Conservation (phyloP, 2,113 vertebrate species). For the Bucco capensis region DNA sequence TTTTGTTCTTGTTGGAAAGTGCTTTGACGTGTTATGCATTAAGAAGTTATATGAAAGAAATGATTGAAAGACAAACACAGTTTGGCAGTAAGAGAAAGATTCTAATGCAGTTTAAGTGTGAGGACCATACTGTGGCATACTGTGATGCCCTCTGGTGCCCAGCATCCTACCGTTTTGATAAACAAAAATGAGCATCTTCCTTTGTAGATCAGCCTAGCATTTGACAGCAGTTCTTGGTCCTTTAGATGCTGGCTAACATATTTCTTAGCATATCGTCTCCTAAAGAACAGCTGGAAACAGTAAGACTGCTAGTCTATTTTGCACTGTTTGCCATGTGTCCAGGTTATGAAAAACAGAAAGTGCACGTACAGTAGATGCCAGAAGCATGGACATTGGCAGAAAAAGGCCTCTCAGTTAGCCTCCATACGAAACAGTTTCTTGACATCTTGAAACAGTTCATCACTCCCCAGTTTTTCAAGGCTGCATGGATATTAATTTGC, state of each 20-base stretch:
- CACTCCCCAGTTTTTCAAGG: not conserved
- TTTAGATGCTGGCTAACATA: not conserved
- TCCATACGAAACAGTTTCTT: not conserved
- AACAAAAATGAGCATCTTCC: not conserved
- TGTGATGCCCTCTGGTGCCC: not conserved
- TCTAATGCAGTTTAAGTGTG: not conserved
- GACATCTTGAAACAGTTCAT: not conserved
- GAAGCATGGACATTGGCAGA: not conserved
- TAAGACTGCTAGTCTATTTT: not conserved
- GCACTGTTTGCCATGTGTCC: not conserved
- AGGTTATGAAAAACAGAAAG: not conserved
- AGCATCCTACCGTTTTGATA: accelerated
- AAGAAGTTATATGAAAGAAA: not conserved
- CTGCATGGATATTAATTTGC: not conserved
- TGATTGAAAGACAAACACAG: not conserved
- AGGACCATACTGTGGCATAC: not conserved
- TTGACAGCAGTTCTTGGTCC: not conserved
- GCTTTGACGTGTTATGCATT: not conserved
- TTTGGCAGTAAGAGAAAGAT: not conserved
- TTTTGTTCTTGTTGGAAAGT: not conserved
- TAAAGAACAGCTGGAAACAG: not conserved
- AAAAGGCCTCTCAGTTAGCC: not conserved
- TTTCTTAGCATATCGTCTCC: not conserved
- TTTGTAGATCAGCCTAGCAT: not conserved
- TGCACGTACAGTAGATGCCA: not conserved